Evolutionary conservation across 2,113 vertebrate genomes (phyloP).

Genomic region (Tautogolabrus adspersus): DNA sequence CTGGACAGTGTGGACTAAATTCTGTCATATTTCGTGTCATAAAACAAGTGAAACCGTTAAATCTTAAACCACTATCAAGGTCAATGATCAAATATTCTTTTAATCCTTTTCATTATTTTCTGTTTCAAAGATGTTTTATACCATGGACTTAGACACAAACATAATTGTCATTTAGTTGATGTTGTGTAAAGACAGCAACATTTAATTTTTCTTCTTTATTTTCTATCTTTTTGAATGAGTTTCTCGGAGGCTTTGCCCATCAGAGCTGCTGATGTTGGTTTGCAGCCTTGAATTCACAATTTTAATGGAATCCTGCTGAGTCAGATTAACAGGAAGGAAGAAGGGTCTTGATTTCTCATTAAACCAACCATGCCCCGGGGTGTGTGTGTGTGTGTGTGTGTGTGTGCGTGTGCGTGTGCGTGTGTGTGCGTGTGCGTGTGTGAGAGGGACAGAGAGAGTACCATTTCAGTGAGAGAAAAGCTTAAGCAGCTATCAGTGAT

Average conservation of each 20-base stretch:
- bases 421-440: constrained; percentile 3
- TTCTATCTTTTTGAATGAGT: constrained; percentile 6
- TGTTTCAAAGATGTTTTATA: background rate
- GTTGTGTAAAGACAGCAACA: background rate
- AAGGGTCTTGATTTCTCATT: constrained; percentile 3
- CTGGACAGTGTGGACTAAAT: background rate
- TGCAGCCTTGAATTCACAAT: background rate
- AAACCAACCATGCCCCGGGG: constrained; percentile 1
- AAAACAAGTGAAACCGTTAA: background rate
- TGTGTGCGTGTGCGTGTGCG: constrained; percentile 6
- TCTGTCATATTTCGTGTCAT: background rate
- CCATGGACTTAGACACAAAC: background rate
- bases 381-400: constrained; percentile 6
- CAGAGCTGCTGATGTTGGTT: constrained; percentile 13
- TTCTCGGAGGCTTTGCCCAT: background rate
- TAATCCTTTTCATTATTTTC: background rate
- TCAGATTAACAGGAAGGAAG: constrained; percentile 23
- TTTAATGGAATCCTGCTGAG: constrained; percentile 6
- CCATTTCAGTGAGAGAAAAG: background rate
- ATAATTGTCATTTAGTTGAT: background rate
- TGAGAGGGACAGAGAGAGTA: background rate
- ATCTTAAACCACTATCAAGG: background rate
- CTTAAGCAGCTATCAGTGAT: background rate
- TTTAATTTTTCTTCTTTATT: background rate
- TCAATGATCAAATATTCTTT: background rate